phyloP scores from a whole-genome alignment of 2,888 invertebrate genomes.

The Drosophila gaucha region DNA sequence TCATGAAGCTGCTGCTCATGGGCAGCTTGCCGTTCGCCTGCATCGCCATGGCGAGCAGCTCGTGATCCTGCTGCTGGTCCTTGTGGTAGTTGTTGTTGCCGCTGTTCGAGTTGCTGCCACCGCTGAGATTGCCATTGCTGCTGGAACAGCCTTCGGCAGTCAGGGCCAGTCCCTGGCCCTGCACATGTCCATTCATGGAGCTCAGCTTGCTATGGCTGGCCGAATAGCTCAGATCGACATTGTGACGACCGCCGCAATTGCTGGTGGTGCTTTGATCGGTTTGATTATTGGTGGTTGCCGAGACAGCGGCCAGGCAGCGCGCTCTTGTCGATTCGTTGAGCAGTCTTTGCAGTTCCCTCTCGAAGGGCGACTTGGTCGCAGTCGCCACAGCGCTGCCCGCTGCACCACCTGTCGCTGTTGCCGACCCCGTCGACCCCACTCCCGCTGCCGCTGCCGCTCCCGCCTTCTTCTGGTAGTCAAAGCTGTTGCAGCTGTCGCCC shows the following conservation, averaged over 20 bases:
- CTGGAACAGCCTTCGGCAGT: constrained; percentile 53
- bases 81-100: constrained; percentile 76
- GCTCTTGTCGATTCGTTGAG: constrained; percentile 87
- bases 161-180: constrained; percentile 16
- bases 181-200: constrained; percentile 67
- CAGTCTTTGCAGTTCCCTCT: constrained; percentile 91
- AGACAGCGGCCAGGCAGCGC: constrained; percentile 69
- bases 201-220: constrained; percentile 83
- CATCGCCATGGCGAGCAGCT: constrained; percentile 51
- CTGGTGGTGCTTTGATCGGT: constrained; percentile 69
- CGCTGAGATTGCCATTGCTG: constrained; percentile 82
- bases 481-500: constrained; percentile 88
- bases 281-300: constrained; percentile 51
- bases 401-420: constrained; percentile 5
- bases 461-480: constrained; percentile 85
- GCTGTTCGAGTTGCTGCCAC: constrained; percentile 80
- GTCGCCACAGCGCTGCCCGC: constrained; percentile 64
- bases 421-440: not conserved
- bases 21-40: constrained; percentile 77
- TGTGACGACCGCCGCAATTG: constrained; percentile 82
- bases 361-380: constrained; percentile 88
- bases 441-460: constrained; percentile 3
- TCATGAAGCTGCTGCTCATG: constrained; percentile 84
- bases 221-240: constrained; percentile 82
- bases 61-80: constrained; percentile 48